A percentile compares a stretch with the other conserved stretches of the same genome.
phyloP scores from a whole-genome alignment of 2,113 vertebrate genomes.

The Mohoua ochrocephala region DNA sequence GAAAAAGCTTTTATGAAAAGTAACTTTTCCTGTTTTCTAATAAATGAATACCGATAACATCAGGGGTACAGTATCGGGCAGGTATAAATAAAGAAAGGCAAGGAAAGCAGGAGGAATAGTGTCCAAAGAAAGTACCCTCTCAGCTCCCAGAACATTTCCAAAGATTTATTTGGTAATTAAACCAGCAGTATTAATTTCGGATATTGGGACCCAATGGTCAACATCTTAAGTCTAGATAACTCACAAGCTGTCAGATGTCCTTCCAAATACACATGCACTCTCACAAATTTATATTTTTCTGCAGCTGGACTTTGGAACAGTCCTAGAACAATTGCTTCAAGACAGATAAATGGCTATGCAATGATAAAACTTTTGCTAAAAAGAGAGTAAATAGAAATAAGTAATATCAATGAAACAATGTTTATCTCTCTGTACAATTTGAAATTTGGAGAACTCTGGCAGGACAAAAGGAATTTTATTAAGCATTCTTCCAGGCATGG shows the following conservation, averaged over 20 bases:
- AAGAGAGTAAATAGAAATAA: background rate
- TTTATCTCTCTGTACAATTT: background rate
- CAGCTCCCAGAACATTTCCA: background rate
- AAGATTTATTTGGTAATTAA: conserved; percentile 14
- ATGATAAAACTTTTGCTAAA: background rate
- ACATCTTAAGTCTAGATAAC: background rate
- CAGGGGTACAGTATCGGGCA: background rate
- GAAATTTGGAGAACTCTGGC: background rate
- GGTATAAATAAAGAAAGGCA: background rate
- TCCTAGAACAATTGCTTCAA: background rate
- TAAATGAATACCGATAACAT: background rate
- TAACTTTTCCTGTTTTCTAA: background rate
- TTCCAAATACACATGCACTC: background rate
- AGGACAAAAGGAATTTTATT: background rate
- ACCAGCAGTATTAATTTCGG: background rate
- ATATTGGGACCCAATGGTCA: background rate
- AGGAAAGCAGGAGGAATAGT: background rate
- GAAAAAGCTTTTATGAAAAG: background rate
- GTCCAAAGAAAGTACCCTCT: background rate
- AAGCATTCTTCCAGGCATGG: background rate
- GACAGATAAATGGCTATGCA: background rate
- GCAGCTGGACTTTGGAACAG: background rate
- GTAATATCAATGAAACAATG: background rate
- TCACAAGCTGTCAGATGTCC: background rate
- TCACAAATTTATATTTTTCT: background rate